A percentile compares a stretch with the other conserved stretches of the same genome.
These are phyloP conservation scores for Hystrix brachyura DNA, from an alignment of 2,113 vertebrate species.

Conservation along the genomic window DNA sequence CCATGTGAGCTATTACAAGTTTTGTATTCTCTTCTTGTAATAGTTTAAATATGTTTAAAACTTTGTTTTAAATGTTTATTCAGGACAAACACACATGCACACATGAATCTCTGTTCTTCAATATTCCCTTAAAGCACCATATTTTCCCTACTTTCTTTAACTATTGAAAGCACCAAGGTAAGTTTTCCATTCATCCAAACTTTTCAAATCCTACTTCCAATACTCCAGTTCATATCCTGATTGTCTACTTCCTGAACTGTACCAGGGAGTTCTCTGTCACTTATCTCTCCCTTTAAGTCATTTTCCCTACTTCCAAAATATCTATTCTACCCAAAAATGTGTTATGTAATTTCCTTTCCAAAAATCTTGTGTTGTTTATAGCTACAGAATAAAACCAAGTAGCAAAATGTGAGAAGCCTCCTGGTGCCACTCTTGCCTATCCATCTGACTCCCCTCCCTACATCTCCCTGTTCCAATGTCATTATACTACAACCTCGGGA, in stretches of 20 bases:
- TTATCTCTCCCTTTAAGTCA: not conserved
- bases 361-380: not conserved
- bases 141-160: not conserved
- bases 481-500: not conserved
- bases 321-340: not conserved
- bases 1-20: not conserved
- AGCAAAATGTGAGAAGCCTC: fast-evolving
- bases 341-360: not conserved
- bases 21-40: not conserved
- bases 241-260: not conserved
- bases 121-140: not conserved
- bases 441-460: not conserved
- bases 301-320: not conserved
- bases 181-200: not conserved
- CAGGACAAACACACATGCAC: not conserved
- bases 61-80: not conserved
- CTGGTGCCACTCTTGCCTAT: not conserved
- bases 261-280: not conserved
- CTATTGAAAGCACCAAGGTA: not conserved
- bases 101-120: not conserved
- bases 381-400: not conserved
- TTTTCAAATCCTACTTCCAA: not conserved
- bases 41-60: not conserved
- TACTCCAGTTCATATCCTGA: not conserved
- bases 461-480: not conserved